Base-by-base conservation (phyloP, 2,888 invertebrate species). In the Dryobotodes eremita region DNA sequence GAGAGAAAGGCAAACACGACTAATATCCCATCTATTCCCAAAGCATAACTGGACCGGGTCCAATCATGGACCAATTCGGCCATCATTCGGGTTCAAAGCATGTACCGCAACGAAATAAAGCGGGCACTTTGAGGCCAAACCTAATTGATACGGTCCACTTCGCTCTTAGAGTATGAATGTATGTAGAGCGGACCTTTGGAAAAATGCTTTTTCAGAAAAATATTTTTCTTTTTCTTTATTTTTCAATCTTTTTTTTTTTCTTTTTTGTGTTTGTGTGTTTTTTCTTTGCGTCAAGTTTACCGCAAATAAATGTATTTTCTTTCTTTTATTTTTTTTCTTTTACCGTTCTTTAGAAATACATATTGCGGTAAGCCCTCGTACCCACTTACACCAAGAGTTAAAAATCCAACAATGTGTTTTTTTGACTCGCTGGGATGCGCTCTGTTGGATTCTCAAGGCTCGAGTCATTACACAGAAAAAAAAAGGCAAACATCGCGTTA, bases 61-160 rank as follows among this genome's bases (percentile, higher is more conserved):
- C 82, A 84, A 81, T 81, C 79, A 80, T 68, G 61, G 71, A 61
- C 68, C 76, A 71, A 77, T 79, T 71, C 59, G 64, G 72, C 26
- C 73, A 85, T 87, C 85, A 87, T 87, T 85, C 72, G 72, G 46
- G 77, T 75, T 86, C 84, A 88, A 88, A 88, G 82, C 77, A 79
- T 79, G 75, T 61, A 75, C 86, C 78, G 61, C 79, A 80, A 76
- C 79, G 73, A 78, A 77, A 82, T 82, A 83, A 85, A 76, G 82
- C 68, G 26, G 55, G 46, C 26, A 50, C 71, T 66, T 20, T 55
- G 71, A 61, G 31, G 20, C 36, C 61, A 62, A 76, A 79, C 76
- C 48, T 84, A 84, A 84, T 85, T 87, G 81, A 77, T 79, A 83
- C 74, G 68, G 77, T 81, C 78, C 74, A 80, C 68, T 61, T 53